These are phyloP conservation scores for Pristis pectinata DNA, from an alignment of 2,797 vertebrate species.

Conservation along the genomic window DNA sequence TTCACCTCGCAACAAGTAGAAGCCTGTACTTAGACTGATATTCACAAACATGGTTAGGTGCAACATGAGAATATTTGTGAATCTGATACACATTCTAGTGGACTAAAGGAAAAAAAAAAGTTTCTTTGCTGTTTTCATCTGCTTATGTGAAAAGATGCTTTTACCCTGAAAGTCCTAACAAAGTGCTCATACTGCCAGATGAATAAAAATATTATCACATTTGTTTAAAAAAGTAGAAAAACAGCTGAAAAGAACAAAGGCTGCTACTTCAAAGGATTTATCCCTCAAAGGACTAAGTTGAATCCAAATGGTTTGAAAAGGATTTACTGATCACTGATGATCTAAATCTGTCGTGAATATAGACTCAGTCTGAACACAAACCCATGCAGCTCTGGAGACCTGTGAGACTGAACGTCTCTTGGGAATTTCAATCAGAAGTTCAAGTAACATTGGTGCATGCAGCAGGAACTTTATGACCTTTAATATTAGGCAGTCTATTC, in stretches of 20 bases:
- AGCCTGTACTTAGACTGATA: neutral
- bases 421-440: constrained; percentile 31
- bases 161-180: neutral
- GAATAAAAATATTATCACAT: neutral
- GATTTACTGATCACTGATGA: constrained; percentile 33
- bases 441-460: constrained; percentile 11
- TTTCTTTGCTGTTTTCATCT: neutral
- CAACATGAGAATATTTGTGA: neutral
- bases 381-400: neutral
- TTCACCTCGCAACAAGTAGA: neutral
- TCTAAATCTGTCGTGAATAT: constrained; percentile 24
- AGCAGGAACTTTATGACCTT: constrained; percentile 7
- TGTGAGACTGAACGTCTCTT: neutral
- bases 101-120: neutral
- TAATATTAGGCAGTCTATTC: constrained; percentile 24
- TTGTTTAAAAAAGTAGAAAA: neutral
- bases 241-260: constrained; percentile 26
- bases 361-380: neutral
- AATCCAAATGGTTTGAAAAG: constrained; percentile 30
- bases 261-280: constrained; percentile 28
- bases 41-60: neutral
- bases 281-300: neutral
- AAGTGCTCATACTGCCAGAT: neutral
- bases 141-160: neutral
- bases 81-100: neutral